These are phyloP conservation scores for Drosophila diplacantha DNA, from an alignment of 2,888 invertebrate genomes.

Conservation along the genomic window DNA sequence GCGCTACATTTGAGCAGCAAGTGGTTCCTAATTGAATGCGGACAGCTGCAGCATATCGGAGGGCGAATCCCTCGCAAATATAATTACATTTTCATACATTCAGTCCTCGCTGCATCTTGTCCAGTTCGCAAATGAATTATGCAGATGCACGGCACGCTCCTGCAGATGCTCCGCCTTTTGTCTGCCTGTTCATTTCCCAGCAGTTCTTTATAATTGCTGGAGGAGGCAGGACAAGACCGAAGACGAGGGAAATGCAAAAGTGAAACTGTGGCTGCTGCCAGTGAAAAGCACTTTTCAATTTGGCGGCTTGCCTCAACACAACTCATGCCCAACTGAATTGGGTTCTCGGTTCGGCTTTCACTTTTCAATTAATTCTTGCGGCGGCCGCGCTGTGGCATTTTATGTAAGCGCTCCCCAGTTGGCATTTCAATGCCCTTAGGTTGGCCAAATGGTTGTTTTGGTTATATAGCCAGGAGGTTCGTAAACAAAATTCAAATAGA, in stretches of 20 bases:
- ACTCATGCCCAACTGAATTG: conserved; percentile 30
- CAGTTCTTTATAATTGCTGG: conserved; percentile 12
- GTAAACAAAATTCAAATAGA: not conserved
- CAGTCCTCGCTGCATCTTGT: conserved; percentile 5
- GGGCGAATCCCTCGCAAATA: conserved; percentile 25
- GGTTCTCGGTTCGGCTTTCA: conserved; percentile 49
- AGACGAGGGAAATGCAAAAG: conserved; percentile 26
- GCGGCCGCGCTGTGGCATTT: conserved; percentile 39
- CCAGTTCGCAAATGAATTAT: conserved; percentile 43
- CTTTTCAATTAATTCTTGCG: conserved; percentile 66
- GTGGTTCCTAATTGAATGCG: conserved; percentile 38
- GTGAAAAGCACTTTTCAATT: conserved; percentile 49
- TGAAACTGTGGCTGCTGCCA: conserved; percentile 51
- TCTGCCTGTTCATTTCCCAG: conserved; percentile 37
- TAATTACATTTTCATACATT: conserved; percentile 57
- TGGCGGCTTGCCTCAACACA: conserved; percentile 43
- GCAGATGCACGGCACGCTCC: conserved; percentile 30
- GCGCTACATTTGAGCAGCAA: conserved; percentile 49
- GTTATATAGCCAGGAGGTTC: not conserved
- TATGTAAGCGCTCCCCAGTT: conserved; percentile 43
- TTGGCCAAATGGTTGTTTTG: conserved; percentile 5
- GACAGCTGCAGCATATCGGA: conserved; percentile 13
- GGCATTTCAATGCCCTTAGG: conserved; percentile 19
- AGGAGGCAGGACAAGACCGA: not conserved
- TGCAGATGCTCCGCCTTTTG: conserved; percentile 24